Evolutionary conservation across 2,113 vertebrate species (phyloP).

Genomic region (Apeltes quadracus): DNA sequence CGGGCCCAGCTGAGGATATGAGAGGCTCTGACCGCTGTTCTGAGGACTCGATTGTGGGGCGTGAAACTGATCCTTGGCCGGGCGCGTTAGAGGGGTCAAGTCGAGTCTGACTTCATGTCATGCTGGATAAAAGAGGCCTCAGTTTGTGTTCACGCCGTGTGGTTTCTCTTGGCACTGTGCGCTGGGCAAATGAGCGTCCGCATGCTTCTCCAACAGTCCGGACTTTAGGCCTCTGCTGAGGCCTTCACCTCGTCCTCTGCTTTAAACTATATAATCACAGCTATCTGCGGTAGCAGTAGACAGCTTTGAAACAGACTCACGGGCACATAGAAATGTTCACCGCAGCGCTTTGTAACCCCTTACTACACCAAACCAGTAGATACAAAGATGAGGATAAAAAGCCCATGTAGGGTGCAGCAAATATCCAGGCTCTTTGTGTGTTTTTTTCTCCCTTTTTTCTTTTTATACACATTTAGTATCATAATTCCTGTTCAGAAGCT

Average conservation of each 20-base stretch:
- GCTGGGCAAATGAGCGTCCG: slow-evolving; percentile 55
- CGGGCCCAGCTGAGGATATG: slow-evolving; percentile 38
- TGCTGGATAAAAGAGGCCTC: slow-evolving; percentile 62
- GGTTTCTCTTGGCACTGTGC: slow-evolving; percentile 76
- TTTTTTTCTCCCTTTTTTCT: slow-evolving; percentile 35
- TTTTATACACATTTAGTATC: slow-evolving; percentile 74
- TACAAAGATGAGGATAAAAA: slow-evolving; percentile 81
- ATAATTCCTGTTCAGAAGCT: slow-evolving; percentile 74
- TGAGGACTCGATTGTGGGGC: slow-evolving; percentile 21
- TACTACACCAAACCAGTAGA: slow-evolving; percentile 75
- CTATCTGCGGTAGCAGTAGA: slow-evolving; percentile 45
- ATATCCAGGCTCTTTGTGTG: slow-evolving; percentile 78
- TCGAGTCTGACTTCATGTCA: slow-evolving; percentile 43
- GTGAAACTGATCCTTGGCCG: slow-evolving; percentile 45
- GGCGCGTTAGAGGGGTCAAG: slow-evolving; percentile 28
- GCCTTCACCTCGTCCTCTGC: slow-evolving; percentile 42
- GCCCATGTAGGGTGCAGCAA: slow-evolving; percentile 81
- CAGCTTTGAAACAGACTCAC: slow-evolving; percentile 61
- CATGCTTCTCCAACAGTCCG: slow-evolving; percentile 54
- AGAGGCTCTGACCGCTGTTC: slow-evolving; percentile 45
- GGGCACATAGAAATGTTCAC: slow-evolving; percentile 72
- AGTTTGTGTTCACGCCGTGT: slow-evolving; percentile 52
- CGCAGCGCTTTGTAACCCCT: slow-evolving; percentile 68
- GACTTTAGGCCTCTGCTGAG: slow-evolving; percentile 46
- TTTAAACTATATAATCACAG: slow-evolving; percentile 44